Conservation (phyloP, 2,113 vertebrate genomes). For the Mormyrus iriodes region DNA sequence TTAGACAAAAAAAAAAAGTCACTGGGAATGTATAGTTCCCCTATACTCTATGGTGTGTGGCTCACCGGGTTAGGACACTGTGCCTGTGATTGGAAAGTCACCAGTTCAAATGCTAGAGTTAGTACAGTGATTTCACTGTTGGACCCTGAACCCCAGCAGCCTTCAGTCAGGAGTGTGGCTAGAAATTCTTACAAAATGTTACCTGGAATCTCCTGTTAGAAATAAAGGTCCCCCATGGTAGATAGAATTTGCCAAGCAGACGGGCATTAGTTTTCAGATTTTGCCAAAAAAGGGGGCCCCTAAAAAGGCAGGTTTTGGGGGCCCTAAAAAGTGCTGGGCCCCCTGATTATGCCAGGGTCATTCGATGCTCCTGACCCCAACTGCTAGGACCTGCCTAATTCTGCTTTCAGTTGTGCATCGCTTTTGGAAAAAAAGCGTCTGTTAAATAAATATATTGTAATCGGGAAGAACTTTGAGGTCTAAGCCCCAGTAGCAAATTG, state of each 20-base stretch:
- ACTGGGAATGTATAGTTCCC: neutral
- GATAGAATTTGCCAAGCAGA: neutral
- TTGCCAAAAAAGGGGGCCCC: neutral
- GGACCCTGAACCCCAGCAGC: neutral
- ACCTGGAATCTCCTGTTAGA: neutral
- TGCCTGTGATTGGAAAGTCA: neutral
- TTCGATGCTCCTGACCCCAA: neutral
- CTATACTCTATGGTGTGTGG: neutral
- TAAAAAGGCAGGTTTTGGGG: neutral
- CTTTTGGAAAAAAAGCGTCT: neutral
- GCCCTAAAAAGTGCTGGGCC: neutral
- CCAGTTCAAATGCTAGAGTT: neutral
- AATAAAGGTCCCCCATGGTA: neutral
- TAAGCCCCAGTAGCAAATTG: neutral
- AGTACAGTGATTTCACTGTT: neutral
- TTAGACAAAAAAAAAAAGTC: neutral
- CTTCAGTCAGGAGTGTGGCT: neutral
- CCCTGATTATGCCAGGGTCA: neutral
- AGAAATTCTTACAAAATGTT: neutral
- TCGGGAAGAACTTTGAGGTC: neutral
- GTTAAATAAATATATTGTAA: neutral
- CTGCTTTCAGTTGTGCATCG: neutral
- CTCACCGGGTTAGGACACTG: neutral
- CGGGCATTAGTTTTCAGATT: neutral
- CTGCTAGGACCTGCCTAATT: neutral